Percentiles rank a stretch among this genome's conserved stretches.
phyloP scores from a whole-genome alignment of 2,888 invertebrate genomes.

The Diarsia brunnea region DNA sequence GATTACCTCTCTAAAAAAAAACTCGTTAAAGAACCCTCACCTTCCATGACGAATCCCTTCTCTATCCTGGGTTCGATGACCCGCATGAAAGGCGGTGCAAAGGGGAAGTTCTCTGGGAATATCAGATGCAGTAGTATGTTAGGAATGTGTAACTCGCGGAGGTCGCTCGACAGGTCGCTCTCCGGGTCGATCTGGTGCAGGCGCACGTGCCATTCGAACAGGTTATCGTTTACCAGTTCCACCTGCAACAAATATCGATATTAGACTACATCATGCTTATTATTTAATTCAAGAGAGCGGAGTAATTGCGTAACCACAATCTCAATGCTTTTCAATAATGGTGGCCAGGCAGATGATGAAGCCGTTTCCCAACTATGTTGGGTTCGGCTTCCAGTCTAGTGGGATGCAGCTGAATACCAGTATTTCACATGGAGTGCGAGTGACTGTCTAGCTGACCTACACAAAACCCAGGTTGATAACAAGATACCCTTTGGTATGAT shows the following conservation, averaged over 20 bases:
- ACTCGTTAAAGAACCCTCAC: conserved; percentile 68
- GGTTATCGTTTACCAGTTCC: conserved; percentile 96
- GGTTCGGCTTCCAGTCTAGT: too few relatives aligned
- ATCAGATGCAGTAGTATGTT: conserved; percentile 95
- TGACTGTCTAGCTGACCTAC: too few relatives aligned
- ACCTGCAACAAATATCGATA: conserved; percentile 83
- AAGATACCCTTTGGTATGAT: too few relatives aligned
- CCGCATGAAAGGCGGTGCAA: conserved; percentile 96
- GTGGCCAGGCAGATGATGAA: too few relatives aligned
- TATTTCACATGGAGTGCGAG: too few relatives aligned
- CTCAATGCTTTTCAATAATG: neutral
- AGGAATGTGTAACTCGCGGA: conserved; percentile 94
- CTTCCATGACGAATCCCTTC: conserved; percentile 97
- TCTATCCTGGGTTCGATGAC: conserved; percentile 95
- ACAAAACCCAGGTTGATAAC: too few relatives aligned
- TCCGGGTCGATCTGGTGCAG: conserved; percentile 95
- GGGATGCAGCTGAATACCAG: too few relatives aligned
- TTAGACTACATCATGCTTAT: neutral
- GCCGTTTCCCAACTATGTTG: neutral
- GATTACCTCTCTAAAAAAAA: too few relatives aligned
- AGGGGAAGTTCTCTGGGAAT: conserved; percentile 97
- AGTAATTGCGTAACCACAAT: neutral
- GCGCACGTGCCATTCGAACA: conserved; percentile 97
- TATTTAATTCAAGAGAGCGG: neutral
- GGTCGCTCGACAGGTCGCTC: conserved; percentile 95